Evolutionary conservation across 2,113 vertebrate species (phyloP), one percentile per base, ranked within the genome.

Genomic region (Muntiacus muntjak): DNA sequence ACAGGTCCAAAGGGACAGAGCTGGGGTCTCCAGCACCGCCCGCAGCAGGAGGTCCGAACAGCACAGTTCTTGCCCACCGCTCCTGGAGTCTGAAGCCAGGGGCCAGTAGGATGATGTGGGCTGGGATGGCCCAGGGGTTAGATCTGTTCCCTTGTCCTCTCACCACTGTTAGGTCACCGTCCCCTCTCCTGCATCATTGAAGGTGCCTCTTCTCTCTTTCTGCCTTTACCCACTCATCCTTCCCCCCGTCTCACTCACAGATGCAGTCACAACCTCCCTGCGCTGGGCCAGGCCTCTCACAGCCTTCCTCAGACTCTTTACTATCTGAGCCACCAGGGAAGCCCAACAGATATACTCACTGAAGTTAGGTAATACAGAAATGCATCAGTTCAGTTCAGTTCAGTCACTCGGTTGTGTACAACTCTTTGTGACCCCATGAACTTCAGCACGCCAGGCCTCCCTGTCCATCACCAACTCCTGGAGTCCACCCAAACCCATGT

Each of bases 61-160:
- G 30, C 3, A 4, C n/a, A 13, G 6, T 11, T 45, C 81, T 0
- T 45, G 36, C 60, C 10, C 4, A 6, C 40, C 4, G 5, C 45
- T 16, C 8, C 71, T 7, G 21, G 21, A 64, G 14, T 36, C 47
- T 21, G 26, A 90, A 25, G 47, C 60, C 45, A 33, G 7, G 52
- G 6, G 4, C n/a, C 14, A 6, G 17, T 21, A n/a, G 45, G 86
- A 45, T 5, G 7, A 12, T 4, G 0, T 40, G 86, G 50, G 16
- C 71, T 33, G 17, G 6, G 30, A 85, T n/a, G 52, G n/a, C 43
- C 28, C 64, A 33, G 81, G 21, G 50, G 23, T 8, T 82, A 5
- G 64, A 2, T 50, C 4, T 33, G 26, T 58, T 21, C 57, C 7
- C 33, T 17, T 15, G 16, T 23, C 11, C 15, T 17, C 54, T 47